A percentile compares a stretch with the other conserved stretches of the same genome.
Evolutionary conservation across 2,113 vertebrate genomes (phyloP).

Genomic region (Mastomys natalensis): DNA sequence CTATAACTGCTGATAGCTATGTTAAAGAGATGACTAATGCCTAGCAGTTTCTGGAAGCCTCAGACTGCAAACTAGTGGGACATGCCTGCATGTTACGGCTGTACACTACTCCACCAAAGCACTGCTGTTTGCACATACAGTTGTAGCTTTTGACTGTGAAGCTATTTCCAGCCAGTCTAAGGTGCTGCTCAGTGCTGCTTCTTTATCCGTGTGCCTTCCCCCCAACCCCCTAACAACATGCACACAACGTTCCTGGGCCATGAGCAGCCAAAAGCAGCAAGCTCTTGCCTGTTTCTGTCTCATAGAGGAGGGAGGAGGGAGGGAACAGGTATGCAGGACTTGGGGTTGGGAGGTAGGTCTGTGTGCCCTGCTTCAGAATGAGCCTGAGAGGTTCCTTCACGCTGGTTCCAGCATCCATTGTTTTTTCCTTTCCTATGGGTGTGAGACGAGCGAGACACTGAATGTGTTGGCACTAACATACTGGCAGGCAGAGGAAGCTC

Average conservation of each 20-base stretch:
- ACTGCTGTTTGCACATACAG: not conserved
- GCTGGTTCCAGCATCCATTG: not conserved
- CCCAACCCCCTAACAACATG: no score
- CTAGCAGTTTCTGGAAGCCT: not conserved
- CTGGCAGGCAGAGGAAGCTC: slow-evolving; percentile 67
- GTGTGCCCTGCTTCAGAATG: not conserved
- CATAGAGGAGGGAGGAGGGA: no score
- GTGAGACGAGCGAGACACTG: slow-evolving; percentile 69
- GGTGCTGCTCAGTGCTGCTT: not conserved
- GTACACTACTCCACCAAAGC: not conserved
- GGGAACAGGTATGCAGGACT: not conserved
- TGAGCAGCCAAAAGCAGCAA: not conserved
- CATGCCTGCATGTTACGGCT: not conserved
- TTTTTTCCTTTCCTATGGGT: slow-evolving; percentile 56
- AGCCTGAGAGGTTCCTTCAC: not conserved
- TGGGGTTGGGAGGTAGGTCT: not conserved
- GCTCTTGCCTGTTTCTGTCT: not conserved
- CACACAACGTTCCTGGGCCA: not conserved
- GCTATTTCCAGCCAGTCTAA: not conserved
- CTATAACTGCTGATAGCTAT: not conserved
- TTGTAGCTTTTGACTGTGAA: not conserved
- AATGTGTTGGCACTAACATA: slow-evolving; percentile 64
- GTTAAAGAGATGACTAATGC: not conserved
- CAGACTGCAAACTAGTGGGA: not conserved
- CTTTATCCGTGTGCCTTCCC: not conserved